A percentile compares a stretch with the other conserved stretches of the same genome.
Evolutionary conservation across 2,888 invertebrate species (phyloP).

Genomic region (Autographa gamma): DNA sequence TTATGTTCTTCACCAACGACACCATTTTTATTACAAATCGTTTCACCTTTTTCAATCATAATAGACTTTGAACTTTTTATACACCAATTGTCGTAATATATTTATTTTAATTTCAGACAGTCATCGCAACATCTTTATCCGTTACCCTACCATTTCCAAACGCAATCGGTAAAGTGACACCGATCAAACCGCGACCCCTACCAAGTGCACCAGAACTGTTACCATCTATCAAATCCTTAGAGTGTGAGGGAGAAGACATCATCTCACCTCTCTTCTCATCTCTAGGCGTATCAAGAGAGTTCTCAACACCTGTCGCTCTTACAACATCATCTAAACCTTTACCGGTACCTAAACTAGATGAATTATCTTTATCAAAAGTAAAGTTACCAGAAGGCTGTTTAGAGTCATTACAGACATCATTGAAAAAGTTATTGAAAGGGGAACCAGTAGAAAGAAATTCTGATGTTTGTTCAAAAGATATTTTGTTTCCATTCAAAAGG

Average conservation of each 20-base stretch:
- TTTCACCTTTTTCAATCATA: too few species aligned
- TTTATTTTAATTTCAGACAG: conserved; percentile 33
- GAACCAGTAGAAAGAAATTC: background rate
- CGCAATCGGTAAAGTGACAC: conserved; percentile 30
- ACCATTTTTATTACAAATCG: too few species aligned
- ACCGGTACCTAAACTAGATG: conserved; percentile 42
- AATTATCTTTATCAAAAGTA: conserved; percentile 27
- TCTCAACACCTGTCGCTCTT: conserved; percentile 14
- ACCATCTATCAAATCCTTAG: background rate
- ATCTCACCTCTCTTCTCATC: background rate
- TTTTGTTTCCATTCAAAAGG: background rate
- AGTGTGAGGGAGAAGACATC: conserved; percentile 7
- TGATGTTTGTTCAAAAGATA: background rate
- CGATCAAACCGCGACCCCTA: conserved; percentile 30
- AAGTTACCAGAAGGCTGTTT: conserved; percentile 25
- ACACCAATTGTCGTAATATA: too few species aligned
- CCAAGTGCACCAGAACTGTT: background rate
- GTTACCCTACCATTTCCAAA: conserved; percentile 20
- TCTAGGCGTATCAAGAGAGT: background rate
- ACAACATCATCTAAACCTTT: conserved; percentile 26
- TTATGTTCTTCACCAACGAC: too few species aligned
- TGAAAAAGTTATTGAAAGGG: background rate
- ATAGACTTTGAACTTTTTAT: too few species aligned
- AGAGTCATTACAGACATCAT: background rate
- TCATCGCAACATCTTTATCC: conserved; percentile 14